Evolutionary conservation across 2,888 invertebrate genomes (phyloP).

Genomic region (Acholoe squamosa): DNA sequence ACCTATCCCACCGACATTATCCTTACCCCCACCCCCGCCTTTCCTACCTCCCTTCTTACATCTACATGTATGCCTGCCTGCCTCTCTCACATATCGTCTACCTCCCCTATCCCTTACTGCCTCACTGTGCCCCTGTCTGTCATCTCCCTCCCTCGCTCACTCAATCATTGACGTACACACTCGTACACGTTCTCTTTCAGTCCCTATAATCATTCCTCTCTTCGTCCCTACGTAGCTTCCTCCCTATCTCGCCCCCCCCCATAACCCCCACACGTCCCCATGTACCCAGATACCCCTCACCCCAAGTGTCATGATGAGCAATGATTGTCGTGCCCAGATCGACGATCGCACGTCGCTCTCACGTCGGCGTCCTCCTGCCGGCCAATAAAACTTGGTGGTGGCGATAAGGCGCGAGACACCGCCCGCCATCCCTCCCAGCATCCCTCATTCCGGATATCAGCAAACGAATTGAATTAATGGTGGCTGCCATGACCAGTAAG

Average conservation of each 20-base stretch:
- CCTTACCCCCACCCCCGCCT: too few relatives aligned
- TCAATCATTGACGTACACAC: not conserved
- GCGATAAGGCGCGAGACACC: conserved; percentile 51
- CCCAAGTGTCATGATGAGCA: conserved; percentile 25
- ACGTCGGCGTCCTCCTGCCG: conserved; percentile 2
- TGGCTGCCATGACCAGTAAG: not conserved
- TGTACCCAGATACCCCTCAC: not conserved
- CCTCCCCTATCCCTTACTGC: not conserved
- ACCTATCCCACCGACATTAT: too few relatives aligned
- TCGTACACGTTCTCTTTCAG: not conserved
- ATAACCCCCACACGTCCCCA: not conserved
- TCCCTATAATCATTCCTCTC: not conserved
- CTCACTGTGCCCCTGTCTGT: not conserved
- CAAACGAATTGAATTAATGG: conserved; percentile 48
- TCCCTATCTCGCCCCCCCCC: not conserved
- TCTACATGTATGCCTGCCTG: too few relatives aligned
- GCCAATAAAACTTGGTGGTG: conserved; percentile 35
- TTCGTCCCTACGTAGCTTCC: not conserved
- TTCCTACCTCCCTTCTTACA: not conserved
- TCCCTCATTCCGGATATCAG: conserved; percentile 51
- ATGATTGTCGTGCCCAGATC: conserved; percentile 19
- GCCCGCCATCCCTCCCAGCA: conserved; percentile 31
- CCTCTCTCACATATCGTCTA: not conserved
- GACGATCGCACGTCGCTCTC: conserved; percentile 23
- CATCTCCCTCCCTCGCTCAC: not conserved